These are phyloP conservation scores for Catotricha subobsoleta DNA, from an alignment of 2,888 invertebrate species.

Conservation along the genomic window DNA sequence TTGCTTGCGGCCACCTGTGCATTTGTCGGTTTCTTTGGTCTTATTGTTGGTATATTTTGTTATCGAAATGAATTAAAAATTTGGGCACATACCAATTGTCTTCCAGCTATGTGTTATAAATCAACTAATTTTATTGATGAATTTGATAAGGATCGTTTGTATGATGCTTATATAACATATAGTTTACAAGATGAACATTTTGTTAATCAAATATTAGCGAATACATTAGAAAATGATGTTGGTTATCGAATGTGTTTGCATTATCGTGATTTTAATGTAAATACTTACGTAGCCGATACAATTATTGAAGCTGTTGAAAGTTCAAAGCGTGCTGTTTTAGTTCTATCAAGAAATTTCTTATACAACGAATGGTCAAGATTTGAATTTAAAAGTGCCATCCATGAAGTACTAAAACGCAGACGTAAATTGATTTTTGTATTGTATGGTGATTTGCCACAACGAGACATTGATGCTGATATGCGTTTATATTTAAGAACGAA, in stretches of 20 bases:
- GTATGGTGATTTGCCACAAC: conserved; percentile 72
- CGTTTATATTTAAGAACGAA: conserved; percentile 77
- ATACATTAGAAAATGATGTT: conserved; percentile 68
- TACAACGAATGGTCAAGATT: conserved; percentile 90
- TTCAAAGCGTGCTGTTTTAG: conserved; percentile 73
- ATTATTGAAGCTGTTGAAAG: conserved; percentile 84
- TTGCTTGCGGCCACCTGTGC: conserved; percentile 60
- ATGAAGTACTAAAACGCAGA: conserved; percentile 71
- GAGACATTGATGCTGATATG: conserved; percentile 80
- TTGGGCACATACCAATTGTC: conserved; percentile 75
- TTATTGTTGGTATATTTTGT: conserved; percentile 61
- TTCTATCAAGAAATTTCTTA: conserved; percentile 81
- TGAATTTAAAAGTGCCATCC: conserved; percentile 86
- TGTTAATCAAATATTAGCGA: conserved; percentile 73
- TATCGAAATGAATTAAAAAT: conserved; percentile 65
- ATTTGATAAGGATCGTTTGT: conserved; percentile 62
- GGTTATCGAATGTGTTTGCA: conserved; percentile 78
- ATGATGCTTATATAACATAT: conserved; percentile 91
- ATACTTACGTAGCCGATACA: conserved; percentile 77
- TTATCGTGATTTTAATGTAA: conserved; percentile 78
- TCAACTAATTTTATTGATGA: conserved; percentile 60
- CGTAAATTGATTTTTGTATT: conserved; percentile 78
- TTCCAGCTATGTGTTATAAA: conserved; percentile 71
- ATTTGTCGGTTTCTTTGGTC: conserved; percentile 54
- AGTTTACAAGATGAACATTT: conserved; percentile 84